These are phyloP conservation scores for Lepidocolaptes lacrymiger DNA, from an alignment of 2,797 vertebrate species.

Conservation along the genomic window DNA sequence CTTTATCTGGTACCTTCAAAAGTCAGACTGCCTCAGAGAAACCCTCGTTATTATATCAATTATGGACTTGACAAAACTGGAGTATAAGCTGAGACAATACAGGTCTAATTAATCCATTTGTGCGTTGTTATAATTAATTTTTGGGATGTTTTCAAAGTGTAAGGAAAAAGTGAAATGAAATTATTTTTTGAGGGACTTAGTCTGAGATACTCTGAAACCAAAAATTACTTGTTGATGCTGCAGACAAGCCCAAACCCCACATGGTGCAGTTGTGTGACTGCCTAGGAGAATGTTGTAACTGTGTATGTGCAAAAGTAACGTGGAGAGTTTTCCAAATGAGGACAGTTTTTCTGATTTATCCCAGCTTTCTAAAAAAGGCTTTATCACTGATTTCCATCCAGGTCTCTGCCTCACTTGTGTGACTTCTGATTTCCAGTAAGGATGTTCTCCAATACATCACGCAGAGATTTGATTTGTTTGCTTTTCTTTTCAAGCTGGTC, in stretches of 20 bases:
- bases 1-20: neutral
- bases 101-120: neutral
- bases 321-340: neutral
- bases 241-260: neutral
- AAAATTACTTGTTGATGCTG: neutral
- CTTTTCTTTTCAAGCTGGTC: slow-evolving; percentile 82
- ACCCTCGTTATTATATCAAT: neutral
- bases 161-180: neutral
- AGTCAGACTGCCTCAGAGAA: neutral
- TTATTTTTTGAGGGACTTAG: neutral
- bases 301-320: neutral
- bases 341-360: neutral
- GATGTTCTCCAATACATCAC: neutral
- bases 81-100: neutral
- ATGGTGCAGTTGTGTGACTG: neutral
- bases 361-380: neutral
- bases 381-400: neutral
- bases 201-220: neutral
- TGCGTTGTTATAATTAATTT: neutral
- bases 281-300: neutral
- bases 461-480: neutral
- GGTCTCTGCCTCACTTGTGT: neutral
- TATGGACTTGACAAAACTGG: neutral
- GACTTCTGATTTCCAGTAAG: neutral
- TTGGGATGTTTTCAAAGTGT: neutral